These are phyloP conservation scores for Lepidocyrtinus sp. DNA, from an alignment of 2,888 invertebrate genomes.

Conservation along the genomic window DNA sequence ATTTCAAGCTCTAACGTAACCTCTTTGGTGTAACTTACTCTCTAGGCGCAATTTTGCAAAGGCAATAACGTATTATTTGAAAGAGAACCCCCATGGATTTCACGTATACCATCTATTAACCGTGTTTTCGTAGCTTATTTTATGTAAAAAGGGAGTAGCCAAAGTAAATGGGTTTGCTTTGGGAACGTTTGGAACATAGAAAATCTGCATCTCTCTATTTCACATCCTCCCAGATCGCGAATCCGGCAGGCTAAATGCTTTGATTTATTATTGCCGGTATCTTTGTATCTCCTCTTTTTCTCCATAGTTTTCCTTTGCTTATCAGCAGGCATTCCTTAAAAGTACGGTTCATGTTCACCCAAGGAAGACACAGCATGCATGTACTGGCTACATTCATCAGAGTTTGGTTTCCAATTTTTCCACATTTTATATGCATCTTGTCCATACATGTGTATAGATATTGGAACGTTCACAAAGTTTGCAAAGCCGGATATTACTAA, in stretches of 20 bases:
- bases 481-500: neutral
- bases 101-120: neutral
- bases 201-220: conserved; percentile 46
- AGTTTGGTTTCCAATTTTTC: conserved; percentile 28
- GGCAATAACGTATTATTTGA: neutral
- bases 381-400: conserved; percentile 21
- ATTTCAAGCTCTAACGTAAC: neutral
- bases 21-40: neutral
- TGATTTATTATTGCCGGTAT: conserved; percentile 54
- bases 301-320: conserved; percentile 29
- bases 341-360: conserved; percentile 16
- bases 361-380: neutral
- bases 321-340: conserved; percentile 49
- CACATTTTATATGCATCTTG: neutral
- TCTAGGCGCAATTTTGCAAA: neutral
- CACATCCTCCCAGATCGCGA: conserved; percentile 45
- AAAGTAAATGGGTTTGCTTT: neutral
- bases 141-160: neutral
- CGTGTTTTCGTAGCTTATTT: neutral
- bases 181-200: too few relatives aligned
- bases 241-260: conserved; percentile 50
- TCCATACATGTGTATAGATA: neutral
- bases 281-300: conserved; percentile 47
- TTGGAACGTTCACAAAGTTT: too few relatives aligned
- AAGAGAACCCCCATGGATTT: neutral